Evolutionary conservation across 2,113 vertebrate species (phyloP), one percentile per base, ranked within the genome.

Genomic region (Dipodomys stephensi): DNA sequence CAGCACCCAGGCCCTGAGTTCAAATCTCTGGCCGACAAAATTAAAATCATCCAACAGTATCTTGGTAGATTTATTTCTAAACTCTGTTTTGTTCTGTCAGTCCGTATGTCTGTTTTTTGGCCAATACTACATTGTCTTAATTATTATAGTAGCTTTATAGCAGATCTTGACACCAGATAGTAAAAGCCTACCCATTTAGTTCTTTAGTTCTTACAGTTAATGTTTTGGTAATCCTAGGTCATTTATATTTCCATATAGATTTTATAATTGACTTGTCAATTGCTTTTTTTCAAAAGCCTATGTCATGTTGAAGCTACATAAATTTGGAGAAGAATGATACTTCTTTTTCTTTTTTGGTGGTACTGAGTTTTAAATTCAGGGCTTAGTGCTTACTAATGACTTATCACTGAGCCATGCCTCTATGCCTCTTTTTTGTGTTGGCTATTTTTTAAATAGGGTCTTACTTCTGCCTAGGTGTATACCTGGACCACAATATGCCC

Each of bases 221-320:
- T 76, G 44, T 10, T 28, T 79, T 71, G 35, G 13, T 79, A 78
- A 80, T 73, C 30, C 35, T 39, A 39, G 35, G 35, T 39, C 39
- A 28, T 44, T 88, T 80, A 22, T 71, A 87, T 53, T 87, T 93
- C 19, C 19, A 71, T 69, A 76, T 39, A 39, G 12, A 19, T 60
- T 39, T 28, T 78, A 68, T 60, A 71, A 84, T 71, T 83, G 23
- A 60, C 32, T 84, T 85, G 72, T 69, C 90, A 69, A 84, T 83
- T 90, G 68, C 79, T 76, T 57, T 39, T 39, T 39, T 39, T 39
- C 44, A 22, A 78, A 68, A 77, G 67, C 27, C 44, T 69, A 87
- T 83, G 83, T 80, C 82, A 57, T 3, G 7, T 68, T 80, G 27
- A 74, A 73, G 90, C 44, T 79, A 89, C 64, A 46, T 81, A 67